Base-by-base conservation (phyloP, 2,888 invertebrate genomes). In the Volucella inflata region DNA sequence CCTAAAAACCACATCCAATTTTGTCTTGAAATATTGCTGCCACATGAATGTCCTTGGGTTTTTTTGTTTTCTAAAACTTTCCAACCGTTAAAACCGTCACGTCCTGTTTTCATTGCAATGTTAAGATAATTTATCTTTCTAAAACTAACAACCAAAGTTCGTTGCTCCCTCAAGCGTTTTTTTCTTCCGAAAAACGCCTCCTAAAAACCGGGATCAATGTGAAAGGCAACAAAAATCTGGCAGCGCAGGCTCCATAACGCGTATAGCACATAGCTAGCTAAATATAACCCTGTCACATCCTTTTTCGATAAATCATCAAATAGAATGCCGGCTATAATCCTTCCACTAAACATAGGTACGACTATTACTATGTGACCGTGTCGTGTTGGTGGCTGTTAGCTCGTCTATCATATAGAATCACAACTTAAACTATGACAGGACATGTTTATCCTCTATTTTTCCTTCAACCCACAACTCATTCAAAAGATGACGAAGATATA, bases 281-380 rank as follows among this genome's bases (percentile, higher is more conserved):
- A 76, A 80, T 72, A 80, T 80, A 85, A 85, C 81, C 85, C 85
- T 76, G 85, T 85, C 85, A 85, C 81, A 85, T 77, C 67, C 85
- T 85, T 85, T 76, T 76, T 85, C 85, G 76, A 85, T 85, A 81
- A 81, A 85, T 72, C 85, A 81, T 81, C 62, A 85, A 85, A 80
- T 85, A 81, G 81, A 76, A 81, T 81, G 85, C 72, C 67, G 62
- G 30, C 30, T 30, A 30, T 85, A 81, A 77, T 80, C 65, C 81
- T 65, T 76, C 70, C 60, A 62, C 51, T 67, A 74, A 75, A 64
- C 51, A 50, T 72, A 60, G 3, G 2, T 68, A 60, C 53, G 55
- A 55, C 79, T 48, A 36, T 11, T 21, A 17, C 50, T n/a, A 40
- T 1, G 16, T 12, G 10, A 0, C 36, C 30, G 46, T 42, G 16